Evolutionary conservation across 1,140 invertebrate genomes (phyloP).

Genomic region (Caerostris darwini): DNA sequence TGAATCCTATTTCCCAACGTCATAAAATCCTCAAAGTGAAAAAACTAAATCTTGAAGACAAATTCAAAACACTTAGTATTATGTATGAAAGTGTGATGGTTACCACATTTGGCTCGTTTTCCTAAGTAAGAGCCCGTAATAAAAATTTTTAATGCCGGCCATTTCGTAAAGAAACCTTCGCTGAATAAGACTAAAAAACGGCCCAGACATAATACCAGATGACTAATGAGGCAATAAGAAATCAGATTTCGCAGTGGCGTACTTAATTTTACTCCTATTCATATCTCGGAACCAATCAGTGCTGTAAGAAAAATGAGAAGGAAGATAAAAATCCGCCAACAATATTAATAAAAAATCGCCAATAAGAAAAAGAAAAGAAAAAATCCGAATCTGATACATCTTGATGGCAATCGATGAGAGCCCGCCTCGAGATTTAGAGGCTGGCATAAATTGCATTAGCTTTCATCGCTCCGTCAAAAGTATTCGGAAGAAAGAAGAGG

Average conservation of each 20-base stretch:
- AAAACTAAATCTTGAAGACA: too few species aligned
- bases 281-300: background rate
- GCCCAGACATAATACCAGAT: background rate
- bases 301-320: background rate
- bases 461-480: background rate
- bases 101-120: too few species aligned
- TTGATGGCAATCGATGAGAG: background rate
- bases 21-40: too few species aligned
- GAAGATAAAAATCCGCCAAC: background rate
- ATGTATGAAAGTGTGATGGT: too few species aligned
- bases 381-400: background rate
- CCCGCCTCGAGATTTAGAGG: background rate
- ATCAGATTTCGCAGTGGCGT: background rate
- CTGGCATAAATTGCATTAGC: background rate
- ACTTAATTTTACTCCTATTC: background rate
- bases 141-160: too few species aligned
- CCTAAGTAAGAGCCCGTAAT: too few species aligned
- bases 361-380: background rate
- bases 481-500: background rate
- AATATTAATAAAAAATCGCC: background rate
- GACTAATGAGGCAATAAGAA: constrained; percentile 8
- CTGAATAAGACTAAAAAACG: background rate
- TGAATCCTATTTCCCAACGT: too few species aligned
- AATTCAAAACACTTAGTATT: too few species aligned
- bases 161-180: background rate